Evolutionary conservation across 23 tunicate genomes (phyloP).

Genomic region (Styela clava): DNA sequence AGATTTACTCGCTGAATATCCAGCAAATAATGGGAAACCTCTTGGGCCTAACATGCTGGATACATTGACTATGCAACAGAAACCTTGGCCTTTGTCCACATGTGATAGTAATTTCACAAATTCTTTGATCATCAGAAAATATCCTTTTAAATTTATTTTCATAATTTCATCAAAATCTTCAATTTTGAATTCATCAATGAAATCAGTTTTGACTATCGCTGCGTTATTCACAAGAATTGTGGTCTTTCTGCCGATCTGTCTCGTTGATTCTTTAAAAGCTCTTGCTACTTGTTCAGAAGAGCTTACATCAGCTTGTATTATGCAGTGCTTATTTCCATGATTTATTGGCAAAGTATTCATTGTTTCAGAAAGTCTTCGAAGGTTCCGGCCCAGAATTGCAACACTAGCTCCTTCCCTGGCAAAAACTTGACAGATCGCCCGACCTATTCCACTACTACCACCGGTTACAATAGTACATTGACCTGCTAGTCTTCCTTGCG

Average conservation of each 20-base stretch:
- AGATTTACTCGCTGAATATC: conserved; percentile 82
- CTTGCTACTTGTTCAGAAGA: neutral
- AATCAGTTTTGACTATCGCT: conserved; percentile 16
- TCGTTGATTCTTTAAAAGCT: neutral
- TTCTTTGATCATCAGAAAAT: conserved; percentile 54
- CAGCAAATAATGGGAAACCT: neutral
- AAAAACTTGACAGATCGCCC: neutral
- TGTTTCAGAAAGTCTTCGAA: neutral
- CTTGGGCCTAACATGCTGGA: conserved; percentile 58
- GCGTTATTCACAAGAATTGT: conserved; percentile 43
- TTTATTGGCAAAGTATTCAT: neutral
- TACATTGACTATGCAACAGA: conserved; percentile 32
- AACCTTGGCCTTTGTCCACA: neutral
- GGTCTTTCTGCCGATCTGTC: neutral
- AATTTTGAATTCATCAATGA: neutral
- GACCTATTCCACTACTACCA: neutral
- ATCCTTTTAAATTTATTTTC: conserved; percentile 22
- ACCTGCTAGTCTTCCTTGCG: neutral
- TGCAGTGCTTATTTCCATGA: neutral
- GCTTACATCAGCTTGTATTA: conserved; percentile 15
- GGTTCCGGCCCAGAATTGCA: neutral
- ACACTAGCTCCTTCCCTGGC: neutral
- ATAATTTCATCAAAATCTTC: conserved; percentile 27
- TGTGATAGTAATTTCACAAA: conserved; percentile 28
- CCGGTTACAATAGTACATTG: neutral